Evolutionary conservation across 2,888 invertebrate species (phyloP), one percentile per base, ranked within the genome.

Genomic region (Automeris io): DNA sequence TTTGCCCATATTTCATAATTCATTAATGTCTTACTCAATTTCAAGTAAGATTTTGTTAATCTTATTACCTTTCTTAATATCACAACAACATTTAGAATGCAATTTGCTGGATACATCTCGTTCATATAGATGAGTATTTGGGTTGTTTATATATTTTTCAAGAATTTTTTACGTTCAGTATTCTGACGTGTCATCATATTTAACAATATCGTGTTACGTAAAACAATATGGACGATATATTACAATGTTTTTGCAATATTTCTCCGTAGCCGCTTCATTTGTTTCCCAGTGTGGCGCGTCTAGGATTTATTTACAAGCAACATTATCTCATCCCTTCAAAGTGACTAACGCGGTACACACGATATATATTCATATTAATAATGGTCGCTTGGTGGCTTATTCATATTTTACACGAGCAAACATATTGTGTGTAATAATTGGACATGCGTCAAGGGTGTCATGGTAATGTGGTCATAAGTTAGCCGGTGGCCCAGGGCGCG

Each of bases 341-440:
- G 71, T 73, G 73, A 70, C 70, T 70, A 70, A 72, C 67, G 58
- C 57, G 57, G 54, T 63, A 57, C 60, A 67, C 57, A 61, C 64
- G 64, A 68, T 67, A 64, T 63, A 60, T 57, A 48, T 67, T 55
- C 62, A 63, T 68, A 77, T 79, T 79, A 78, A n/a, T n/a, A n/a
- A 76, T 78, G 70, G 66, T 44, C 52, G 49, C 49, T 51, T 51
- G 58, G 63, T 61, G 61, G 62, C 67, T 74, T 70, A 75, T 80
- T 79, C 76, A 82, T 83, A 81, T 80, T 80, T 80, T 79, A 79
- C 78, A 58, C 65, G 61, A 60, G 68, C 66, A 66, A 75, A 77
- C 70, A 79, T 72, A 81, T 80, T 77, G 79, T 80, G 59, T 70
- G 78, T 76, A 76, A 75, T 83, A 83, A 83, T 83, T 82, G 82